Evolutionary conservation across 2,113 vertebrate species (phyloP), one percentile per base, ranked within the genome.

Genomic region (Limanda limanda): DNA sequence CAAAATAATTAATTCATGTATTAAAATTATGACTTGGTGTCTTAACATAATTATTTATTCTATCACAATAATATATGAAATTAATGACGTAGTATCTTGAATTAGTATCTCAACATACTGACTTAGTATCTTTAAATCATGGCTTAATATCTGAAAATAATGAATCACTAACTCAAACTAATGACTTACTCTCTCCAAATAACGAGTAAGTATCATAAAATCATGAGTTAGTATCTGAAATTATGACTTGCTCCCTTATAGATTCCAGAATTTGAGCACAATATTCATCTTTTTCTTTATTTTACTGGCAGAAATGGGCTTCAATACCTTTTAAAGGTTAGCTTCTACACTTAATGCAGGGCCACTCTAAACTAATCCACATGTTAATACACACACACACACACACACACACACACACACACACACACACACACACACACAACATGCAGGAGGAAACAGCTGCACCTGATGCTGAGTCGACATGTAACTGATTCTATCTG

Each of bases 281-380:
- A 11, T 12, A 42, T 42, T 51, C 5, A 17, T 6, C 47, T 51
- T 17, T 48, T 18, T 5, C 15, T 31, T 31, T 31, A 31, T 31
- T 31, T 31, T 31, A 31, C 31, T 18, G 47, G 18, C 47, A 51
- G 47, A 51, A 17, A 15, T 17, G 4, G 47, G 4, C 47, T 3
- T 8, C 6, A 4, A 51, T 18, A 51, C 5, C 47, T 64, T 47
- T 81, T 69, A 87, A 71, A 79, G 86, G 61, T 88, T 79, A 68
- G 73, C 70, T 59, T 72, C 88, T 89, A 92, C 83, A 85, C 78
- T 48, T 73, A 79, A 23, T 76, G 67, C 79, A 61, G 74, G 84
- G 66, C 76, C 68, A 58, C 27, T 66, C 71, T 83, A 92, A 93
- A 70, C 69, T 82, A 84, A 86, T 65, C 88, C 85, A 88, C 76